A percentile compares a stretch with the other conserved stretches of the same genome.
These are phyloP conservation scores for Lerema accius DNA, from an alignment of 1,140 invertebrate species.

Conservation along the genomic window DNA sequence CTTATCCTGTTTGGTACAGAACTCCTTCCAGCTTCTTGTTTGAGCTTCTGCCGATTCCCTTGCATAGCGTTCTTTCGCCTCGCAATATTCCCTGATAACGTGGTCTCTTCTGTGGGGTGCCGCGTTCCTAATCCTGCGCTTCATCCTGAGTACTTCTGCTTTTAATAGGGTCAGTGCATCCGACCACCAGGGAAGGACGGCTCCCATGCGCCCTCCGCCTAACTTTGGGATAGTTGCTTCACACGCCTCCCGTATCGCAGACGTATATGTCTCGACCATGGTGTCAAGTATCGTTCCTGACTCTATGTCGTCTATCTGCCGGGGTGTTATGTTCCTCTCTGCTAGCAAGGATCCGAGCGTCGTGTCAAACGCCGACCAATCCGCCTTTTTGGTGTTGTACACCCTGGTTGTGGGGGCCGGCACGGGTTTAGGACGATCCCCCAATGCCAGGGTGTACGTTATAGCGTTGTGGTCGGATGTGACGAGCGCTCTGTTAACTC, in stretches of 20 bases:
- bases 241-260: background rate
- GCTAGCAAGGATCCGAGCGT: background rate
- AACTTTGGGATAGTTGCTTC: background rate
- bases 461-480: slow-evolving; percentile 41
- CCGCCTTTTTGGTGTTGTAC: slow-evolving; percentile 6
- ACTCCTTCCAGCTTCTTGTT: background rate
- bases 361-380: background rate
- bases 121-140: slow-evolving; percentile 22
- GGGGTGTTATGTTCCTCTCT: background rate
- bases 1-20: background rate
- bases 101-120: background rate
- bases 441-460: slow-evolving; percentile 9
- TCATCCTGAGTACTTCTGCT: slow-evolving; percentile 1
- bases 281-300: background rate
- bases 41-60: background rate
- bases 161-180: background rate
- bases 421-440: background rate
- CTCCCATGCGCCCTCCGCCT: background rate
- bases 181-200: slow-evolving; percentile 10
- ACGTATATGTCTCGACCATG: background rate
- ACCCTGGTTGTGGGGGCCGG: slow-evolving; percentile 1
- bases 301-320: background rate
- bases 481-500: slow-evolving; percentile 25
- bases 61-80: background rate
- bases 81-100: background rate